These are phyloP conservation scores for Metopolophium dirhodum DNA, from an alignment of 1,140 invertebrate species.

Conservation along the genomic window DNA sequence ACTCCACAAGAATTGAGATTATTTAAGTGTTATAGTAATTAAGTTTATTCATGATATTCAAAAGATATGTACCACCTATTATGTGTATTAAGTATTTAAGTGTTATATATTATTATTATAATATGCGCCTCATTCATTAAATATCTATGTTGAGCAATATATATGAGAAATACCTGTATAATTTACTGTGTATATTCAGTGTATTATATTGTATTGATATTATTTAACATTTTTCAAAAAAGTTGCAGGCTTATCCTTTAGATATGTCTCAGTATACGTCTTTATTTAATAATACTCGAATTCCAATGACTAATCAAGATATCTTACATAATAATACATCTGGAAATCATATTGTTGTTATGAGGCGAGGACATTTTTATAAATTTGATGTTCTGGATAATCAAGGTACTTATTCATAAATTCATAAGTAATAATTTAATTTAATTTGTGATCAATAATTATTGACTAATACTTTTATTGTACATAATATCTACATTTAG, in stretches of 20 bases:
- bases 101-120: no score
- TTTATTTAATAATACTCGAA: conserved; percentile 85
- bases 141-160: neutral
- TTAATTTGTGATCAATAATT: neutral
- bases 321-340: conserved; percentile 69
- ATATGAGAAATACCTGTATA: neutral
- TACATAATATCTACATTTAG: conserved; percentile 63
- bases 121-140: neutral
- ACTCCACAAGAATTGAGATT: neutral
- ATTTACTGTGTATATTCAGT: neutral
- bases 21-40: no score
- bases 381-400: conserved; percentile 85
- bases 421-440: neutral
- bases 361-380: conserved; percentile 89
- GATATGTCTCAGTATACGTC: conserved; percentile 97
- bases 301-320: conserved; percentile 85
- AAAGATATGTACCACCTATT: no score
- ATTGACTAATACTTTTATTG: neutral
- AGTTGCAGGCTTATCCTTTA: conserved; percentile 82
- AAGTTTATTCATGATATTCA: no score
- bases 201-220: neutral
- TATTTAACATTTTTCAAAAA: neutral
- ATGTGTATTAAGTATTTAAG: neutral
- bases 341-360: conserved; percentile 82
- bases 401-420: conserved; percentile 67